phyloP scores from a whole-genome alignment of 2,113 vertebrate species.

The Lepisosteus osseus region DNA sequence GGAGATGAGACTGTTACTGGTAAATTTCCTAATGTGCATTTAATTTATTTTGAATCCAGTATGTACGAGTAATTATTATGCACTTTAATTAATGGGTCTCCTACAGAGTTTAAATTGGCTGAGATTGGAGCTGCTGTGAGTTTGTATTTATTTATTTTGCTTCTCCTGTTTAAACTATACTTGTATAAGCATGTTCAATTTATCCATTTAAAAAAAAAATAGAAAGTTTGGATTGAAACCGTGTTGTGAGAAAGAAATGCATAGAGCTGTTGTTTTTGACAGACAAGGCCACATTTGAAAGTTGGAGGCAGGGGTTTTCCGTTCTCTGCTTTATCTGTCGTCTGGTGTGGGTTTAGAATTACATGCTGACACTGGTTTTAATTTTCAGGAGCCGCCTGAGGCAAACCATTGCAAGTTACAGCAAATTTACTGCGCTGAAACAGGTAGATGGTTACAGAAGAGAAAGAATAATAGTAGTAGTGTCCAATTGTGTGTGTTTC shows the following conservation, averaged over 20 bases:
- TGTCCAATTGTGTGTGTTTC: background rate
- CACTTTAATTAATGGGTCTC: slow-evolving; percentile 2
- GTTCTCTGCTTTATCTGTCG: background rate
- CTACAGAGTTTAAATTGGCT: background rate
- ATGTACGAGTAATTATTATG: background rate
- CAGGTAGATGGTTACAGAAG: too few species aligned
- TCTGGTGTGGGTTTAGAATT: slow-evolving; percentile 7
- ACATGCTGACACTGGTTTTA: slow-evolving; percentile 2
- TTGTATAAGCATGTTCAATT: background rate
- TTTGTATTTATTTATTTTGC: too few species aligned
- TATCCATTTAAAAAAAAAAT: slow-evolving; percentile 7
- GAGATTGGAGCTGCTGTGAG: background rate
- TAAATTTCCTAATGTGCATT: slow-evolving; percentile 6
- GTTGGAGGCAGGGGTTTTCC: slow-evolving; percentile 6
- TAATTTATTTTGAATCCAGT: slow-evolving; percentile 13
- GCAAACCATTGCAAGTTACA: slow-evolving; percentile 9
- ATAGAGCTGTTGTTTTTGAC: background rate
- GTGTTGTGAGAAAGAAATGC: background rate
- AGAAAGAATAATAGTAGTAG: too few species aligned
- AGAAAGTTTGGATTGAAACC: background rate
- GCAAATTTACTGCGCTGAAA: background rate
- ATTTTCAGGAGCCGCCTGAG: background rate
- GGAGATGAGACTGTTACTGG: background rate
- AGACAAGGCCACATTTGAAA: background rate
- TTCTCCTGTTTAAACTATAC: background rate